Base-by-base conservation (phyloP, 2,888 invertebrate species). In the Acrobasis suavella region DNA sequence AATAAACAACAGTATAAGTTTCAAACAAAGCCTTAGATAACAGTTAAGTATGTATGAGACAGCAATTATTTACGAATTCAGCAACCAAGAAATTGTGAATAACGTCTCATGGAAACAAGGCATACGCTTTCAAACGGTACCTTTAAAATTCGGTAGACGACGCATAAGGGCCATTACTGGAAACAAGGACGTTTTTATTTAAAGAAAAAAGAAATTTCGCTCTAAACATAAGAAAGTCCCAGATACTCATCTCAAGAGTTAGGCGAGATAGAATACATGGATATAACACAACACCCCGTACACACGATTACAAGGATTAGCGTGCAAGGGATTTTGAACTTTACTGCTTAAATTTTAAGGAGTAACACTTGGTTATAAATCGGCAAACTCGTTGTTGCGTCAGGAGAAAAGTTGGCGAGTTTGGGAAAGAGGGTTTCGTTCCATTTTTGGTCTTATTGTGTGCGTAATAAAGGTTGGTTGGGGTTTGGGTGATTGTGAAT, bases 211-310 rank as follows among this genome's bases (percentile, higher is more conserved):
- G 54, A 15, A 49, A 54, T 54, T 63, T 62, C 59, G 56, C 65
- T 67, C 71, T 73, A 71, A 75, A 77, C 78, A 75, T 75, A 76
- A 77, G 76, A 77, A 78, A 80, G 76, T 77, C 78, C 81, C 77
- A 74, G 83, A 82, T 82, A 82, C 86, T 86, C 82, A 80, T 83
- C 82, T 83, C 78, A 78, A 86, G 85, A 81, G 80, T 79, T 78
- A 74, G 77, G 71, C 74, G 77, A 81, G 80, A 80, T 73, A 75
- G 81, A 79, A 82, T 75, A 79, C 75, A 79, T 77, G 80, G 81
- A 80, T 74, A 74, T 75, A 74, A 72, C 70, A 75, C 73, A 72
- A 74, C 75, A 71, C 68, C 69, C 66, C 59, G 70, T n/a, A 46
- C 46, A 46, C 69, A 73, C 68, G 64, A 56, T 68, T 52, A 46